phyloP scores from a whole-genome alignment of 2,797 vertebrate species.

The Prionace glauca region DNA sequence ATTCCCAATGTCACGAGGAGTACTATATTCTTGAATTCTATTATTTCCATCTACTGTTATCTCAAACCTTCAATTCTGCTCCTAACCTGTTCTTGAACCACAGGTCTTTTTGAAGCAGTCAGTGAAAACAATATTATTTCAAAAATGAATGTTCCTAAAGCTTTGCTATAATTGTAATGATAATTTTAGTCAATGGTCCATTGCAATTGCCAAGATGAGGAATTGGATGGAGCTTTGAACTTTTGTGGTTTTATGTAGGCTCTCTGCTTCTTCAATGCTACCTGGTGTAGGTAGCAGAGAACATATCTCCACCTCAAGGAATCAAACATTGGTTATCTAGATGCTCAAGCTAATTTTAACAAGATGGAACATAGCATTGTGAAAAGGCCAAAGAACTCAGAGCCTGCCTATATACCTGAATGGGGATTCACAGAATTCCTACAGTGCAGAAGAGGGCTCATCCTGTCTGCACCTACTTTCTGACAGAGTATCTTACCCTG shows the following conservation, averaged over 20 bases:
- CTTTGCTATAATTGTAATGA: not conserved
- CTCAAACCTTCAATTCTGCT: not conserved
- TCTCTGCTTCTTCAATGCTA: not conserved
- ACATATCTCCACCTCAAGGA: not conserved
- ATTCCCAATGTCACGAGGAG: not conserved
- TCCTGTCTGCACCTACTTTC: too few relatives aligned
- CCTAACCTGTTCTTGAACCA: not conserved
- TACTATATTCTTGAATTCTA: not conserved
- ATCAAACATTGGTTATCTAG: not conserved
- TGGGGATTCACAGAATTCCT: too few relatives aligned
- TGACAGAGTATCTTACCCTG: too few relatives aligned
- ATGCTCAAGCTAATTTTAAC: not conserved
- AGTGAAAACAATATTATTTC: not conserved
- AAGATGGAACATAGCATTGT: not conserved
- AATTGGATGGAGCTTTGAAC: not conserved
- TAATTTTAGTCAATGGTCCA: not conserved
- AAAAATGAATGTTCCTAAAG: not conserved
- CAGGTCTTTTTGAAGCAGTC: not conserved
- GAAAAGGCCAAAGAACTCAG: not conserved
- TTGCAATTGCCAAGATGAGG: not conserved
- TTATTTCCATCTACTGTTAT: not conserved
- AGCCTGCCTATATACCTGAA: not conserved
- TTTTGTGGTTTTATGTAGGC: not conserved
- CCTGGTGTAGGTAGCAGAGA: not conserved
- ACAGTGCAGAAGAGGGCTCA: too few relatives aligned